Percentiles rank a stretch among this genome's conserved stretches.
Conservation (phyloP, 2,113 vertebrate genomes). For the Circaetus cinerascens region DNA sequence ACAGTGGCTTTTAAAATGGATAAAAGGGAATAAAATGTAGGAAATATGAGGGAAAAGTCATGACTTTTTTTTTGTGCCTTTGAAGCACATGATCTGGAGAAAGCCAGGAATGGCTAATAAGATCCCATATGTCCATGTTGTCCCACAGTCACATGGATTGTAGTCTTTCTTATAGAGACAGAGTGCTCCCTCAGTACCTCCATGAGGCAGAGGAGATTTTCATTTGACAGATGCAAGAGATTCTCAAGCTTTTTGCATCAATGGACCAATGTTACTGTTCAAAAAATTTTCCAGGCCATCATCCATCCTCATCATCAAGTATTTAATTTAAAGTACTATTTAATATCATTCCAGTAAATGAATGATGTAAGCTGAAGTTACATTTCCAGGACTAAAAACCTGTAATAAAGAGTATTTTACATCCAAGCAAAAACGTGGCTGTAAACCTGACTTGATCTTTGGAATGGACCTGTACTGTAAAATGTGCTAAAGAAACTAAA, state of each 20-base stretch:
- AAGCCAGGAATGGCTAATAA: neutral
- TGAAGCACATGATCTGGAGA: conserved; percentile 1
- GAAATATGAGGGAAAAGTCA: neutral
- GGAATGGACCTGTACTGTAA: neutral
- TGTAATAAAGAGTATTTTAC: neutral
- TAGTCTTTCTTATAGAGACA: neutral
- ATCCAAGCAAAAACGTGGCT: neutral
- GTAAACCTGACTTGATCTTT: neutral
- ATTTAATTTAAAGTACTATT: neutral
- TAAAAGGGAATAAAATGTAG: conserved; percentile 22
- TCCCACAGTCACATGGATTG: neutral
- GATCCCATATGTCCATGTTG: neutral
- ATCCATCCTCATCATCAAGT: neutral
- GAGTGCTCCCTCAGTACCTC: neutral
- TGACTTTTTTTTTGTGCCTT: neutral
- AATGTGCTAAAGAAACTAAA: neutral
- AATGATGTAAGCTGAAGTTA: neutral
- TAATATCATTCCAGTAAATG: neutral
- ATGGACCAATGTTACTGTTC: neutral
- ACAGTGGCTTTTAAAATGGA: conserved; percentile 19
- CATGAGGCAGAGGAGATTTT: neutral
- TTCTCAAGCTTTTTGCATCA: neutral
- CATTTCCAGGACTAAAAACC: neutral
- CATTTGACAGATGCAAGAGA: neutral
- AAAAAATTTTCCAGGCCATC: neutral